Conservation (phyloP, 2,113 vertebrate genomes). For the Anarhynchus alexandrinus region DNA sequence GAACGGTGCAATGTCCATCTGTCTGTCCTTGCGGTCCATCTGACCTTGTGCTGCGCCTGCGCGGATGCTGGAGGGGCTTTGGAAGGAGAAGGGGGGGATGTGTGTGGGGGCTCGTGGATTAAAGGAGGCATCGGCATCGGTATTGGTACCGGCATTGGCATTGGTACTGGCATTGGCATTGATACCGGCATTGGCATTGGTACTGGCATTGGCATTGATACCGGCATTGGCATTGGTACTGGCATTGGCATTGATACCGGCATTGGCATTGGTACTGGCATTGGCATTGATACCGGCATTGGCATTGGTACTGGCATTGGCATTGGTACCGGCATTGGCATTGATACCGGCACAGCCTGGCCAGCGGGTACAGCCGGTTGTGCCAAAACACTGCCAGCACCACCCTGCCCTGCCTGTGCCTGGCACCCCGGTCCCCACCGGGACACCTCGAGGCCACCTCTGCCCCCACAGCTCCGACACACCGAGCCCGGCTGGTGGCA, state of each 20-base stretch:
- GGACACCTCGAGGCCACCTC: not conserved
- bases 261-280: not conserved
- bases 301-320: not conserved
- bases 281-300: no score
- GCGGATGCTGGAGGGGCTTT: not conserved
- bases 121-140: not conserved
- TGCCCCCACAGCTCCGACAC: not conserved
- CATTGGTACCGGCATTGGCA: not conserved
- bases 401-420: not conserved
- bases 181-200: not conserved
- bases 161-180: not conserved
- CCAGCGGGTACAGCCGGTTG: accelerated
- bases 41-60: accelerated
- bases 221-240: not conserved
- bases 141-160: not conserved
- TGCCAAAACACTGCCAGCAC: not conserved
- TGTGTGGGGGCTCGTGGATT: accelerated
- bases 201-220: not conserved
- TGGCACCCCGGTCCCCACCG: not conserved
- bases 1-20: not conserved
- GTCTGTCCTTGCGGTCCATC: not conserved
- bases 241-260: not conserved
- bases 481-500: accelerated
- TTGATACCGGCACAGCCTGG: not conserved
- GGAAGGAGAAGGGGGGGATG: not conserved